A percentile compares a stretch with the other conserved stretches of the same genome.
These are phyloP conservation scores for Heloderma charlesbogerti DNA, from an alignment of 2,113 vertebrate species.

Conservation along the genomic window DNA sequence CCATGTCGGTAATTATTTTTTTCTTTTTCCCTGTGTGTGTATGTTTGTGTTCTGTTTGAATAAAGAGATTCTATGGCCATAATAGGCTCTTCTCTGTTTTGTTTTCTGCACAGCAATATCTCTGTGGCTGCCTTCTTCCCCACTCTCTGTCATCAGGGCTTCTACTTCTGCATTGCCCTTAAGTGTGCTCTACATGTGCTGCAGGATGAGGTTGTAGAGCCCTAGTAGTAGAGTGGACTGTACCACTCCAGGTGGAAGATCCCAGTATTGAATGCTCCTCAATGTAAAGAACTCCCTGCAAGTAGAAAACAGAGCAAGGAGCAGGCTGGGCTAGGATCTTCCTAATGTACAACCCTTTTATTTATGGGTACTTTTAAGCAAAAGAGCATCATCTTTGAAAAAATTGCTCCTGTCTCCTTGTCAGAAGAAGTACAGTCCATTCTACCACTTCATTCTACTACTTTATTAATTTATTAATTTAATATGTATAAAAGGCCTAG, in stretches of 20 bases:
- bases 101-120: neutral
- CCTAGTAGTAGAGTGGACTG: neutral
- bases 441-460: neutral
- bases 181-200: neutral
- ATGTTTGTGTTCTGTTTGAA: conserved; percentile 38
- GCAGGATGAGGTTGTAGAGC: neutral
- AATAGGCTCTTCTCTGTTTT: neutral
- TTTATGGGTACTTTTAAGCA: neutral
- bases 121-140: neutral
- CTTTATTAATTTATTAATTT: neutral
- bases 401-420: neutral
- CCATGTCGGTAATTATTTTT: conserved; percentile 18
- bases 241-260: neutral
- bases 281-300: neutral
- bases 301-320: neutral
- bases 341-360: neutral
- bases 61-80: conserved; percentile 47
- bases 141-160: neutral
- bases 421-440: neutral
- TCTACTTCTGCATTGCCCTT: neutral
- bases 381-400: neutral
- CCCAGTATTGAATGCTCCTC: neutral
- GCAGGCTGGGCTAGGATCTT: neutral
- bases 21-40: conserved; percentile 1
- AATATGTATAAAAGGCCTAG: neutral